Percentiles rank a stretch among this genome's conserved stretches.
These are phyloP conservation scores for Aphyosemion australe DNA, from an alignment of 2,113 vertebrate species.

Conservation along the genomic window DNA sequence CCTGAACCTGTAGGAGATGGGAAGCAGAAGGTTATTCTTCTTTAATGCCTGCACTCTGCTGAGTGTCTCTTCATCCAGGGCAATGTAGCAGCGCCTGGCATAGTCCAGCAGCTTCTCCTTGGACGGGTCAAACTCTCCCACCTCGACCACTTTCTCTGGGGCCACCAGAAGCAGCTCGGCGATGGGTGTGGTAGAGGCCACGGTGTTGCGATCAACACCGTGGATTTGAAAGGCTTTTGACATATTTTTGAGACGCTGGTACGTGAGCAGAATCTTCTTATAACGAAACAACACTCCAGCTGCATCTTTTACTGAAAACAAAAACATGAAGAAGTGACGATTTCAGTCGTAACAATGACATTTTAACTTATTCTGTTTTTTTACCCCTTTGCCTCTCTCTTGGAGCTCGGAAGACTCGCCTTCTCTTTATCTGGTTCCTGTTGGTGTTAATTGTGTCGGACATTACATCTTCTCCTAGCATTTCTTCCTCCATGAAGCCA, in stretches of 20 bases:
- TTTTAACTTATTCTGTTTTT: not conserved
- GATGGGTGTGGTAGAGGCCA: slow-evolving; percentile 90
- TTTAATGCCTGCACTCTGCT: slow-evolving; percentile 89
- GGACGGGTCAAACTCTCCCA: slow-evolving; percentile 89
- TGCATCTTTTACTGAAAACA: slow-evolving; percentile 85
- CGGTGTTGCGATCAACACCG: slow-evolving; percentile 89
- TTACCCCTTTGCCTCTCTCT: slow-evolving; percentile 88
- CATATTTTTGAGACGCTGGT: slow-evolving; percentile 91
- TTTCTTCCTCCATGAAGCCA: slow-evolving; percentile 76
- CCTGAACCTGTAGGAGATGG: slow-evolving; percentile 90
- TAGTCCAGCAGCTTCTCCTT: slow-evolving; percentile 91
- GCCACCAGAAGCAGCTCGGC: slow-evolving; percentile 89
- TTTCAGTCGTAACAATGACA: not conserved
- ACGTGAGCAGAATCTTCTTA: slow-evolving; percentile 90
- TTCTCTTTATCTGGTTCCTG: slow-evolving; percentile 76
- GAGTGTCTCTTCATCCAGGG: slow-evolving; percentile 87
- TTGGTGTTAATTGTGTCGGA: slow-evolving; percentile 72
- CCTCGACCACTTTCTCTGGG: slow-evolving; percentile 87
- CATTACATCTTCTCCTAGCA: slow-evolving; percentile 75
- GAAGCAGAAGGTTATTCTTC: slow-evolving; percentile 89
- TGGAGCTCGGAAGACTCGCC: slow-evolving; percentile 80
- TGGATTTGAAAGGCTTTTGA: slow-evolving; percentile 90
- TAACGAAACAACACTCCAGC: slow-evolving; percentile 90
- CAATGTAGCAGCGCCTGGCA: slow-evolving; percentile 87
- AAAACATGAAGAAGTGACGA: not conserved